Percentiles rank a stretch among this genome's conserved stretches.
Evolutionary conservation across 2,888 invertebrate genomes (phyloP).

Genomic region (Teleogryllus oceanicus): DNA sequence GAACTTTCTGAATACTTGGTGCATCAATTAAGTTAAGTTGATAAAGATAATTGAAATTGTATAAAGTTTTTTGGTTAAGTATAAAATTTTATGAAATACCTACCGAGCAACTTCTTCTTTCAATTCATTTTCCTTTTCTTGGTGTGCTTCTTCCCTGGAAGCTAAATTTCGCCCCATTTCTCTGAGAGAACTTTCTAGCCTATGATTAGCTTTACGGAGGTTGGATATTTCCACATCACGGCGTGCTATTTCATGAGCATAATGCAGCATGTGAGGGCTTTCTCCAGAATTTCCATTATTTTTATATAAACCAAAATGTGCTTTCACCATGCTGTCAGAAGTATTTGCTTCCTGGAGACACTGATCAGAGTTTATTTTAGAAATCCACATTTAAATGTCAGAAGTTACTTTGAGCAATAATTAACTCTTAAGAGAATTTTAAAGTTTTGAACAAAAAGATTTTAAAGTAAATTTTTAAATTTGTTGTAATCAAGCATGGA

Average conservation of each 20-base stretch:
- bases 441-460: too few relatives aligned
- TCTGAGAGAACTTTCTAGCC: slow-evolving; percentile 52
- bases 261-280: slow-evolving; percentile 74
- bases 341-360: not conserved
- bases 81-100: slow-evolving; percentile 18
- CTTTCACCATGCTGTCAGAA: not conserved
- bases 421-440: too few relatives aligned
- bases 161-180: slow-evolving; percentile 58
- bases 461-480: too few relatives aligned
- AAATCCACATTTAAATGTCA: too few relatives aligned
- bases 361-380: too few relatives aligned
- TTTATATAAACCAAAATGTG: not conserved
- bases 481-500: too few relatives aligned
- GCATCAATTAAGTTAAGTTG: too few relatives aligned
- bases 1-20: too few relatives aligned
- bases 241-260: slow-evolving; percentile 75
- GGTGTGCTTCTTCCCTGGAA: slow-evolving; percentile 53
- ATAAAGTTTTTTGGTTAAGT: too few relatives aligned
- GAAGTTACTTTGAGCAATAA: too few relatives aligned
- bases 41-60: too few relatives aligned
- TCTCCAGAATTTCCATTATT: slow-evolving; percentile 41
- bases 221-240: slow-evolving; percentile 73
- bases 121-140: slow-evolving; percentile 55
- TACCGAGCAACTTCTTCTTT: slow-evolving; percentile 64
- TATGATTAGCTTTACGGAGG: slow-evolving; percentile 67